Evolutionary conservation across 2,888 invertebrate species (phyloP), one percentile per base, ranked within the genome.

Genomic region (Eurytoma californica): DNA sequence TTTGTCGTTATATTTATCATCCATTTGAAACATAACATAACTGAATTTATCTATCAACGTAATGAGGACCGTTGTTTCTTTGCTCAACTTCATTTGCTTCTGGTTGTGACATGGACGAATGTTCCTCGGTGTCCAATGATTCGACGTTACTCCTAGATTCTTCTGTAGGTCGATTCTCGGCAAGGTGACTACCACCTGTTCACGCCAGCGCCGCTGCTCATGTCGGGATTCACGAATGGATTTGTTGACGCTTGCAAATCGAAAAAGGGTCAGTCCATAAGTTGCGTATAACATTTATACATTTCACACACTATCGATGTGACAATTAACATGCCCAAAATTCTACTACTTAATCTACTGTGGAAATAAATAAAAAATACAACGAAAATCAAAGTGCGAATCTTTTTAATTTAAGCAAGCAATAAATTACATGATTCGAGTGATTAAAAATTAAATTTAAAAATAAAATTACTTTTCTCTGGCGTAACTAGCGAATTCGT

Each of bases 141-240:
- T 65, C 58, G 16, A 28, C 53, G 68, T 72, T 73, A 49, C 18
- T 69, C 51, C 39, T 49, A 55, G 16, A 60, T 47, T 55, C 69
- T 66, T 66, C 65, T 67, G 72, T 81, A 77, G 80, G 76, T 74
- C 70, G 57, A 74, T 82, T 80, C 65, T 79, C 65, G 47, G 65
- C 77, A 73, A 51, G 78, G 61, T 79, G 84, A 88, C 87, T 90
- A 90, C 90, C 89, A 90, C 78, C 89, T 88, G 83, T 86, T 85
- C 77, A 86, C 84, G 82, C 85, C 87, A 57, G 86, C 81, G 57
- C 84, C 86, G 60, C 30, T 55, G 49, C 28, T 75, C 63, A 85
- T 83, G 73, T 87, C 87, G 75, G 87, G 84, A 82, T 86, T 88
- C 80, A 88, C 83, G 85, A 90, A 90, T 75, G 90, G 90, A 84